Percentiles rank a stretch among this genome's conserved stretches.
phyloP scores from a whole-genome alignment of 2,113 vertebrate genomes.

The Uria aalge region DNA sequence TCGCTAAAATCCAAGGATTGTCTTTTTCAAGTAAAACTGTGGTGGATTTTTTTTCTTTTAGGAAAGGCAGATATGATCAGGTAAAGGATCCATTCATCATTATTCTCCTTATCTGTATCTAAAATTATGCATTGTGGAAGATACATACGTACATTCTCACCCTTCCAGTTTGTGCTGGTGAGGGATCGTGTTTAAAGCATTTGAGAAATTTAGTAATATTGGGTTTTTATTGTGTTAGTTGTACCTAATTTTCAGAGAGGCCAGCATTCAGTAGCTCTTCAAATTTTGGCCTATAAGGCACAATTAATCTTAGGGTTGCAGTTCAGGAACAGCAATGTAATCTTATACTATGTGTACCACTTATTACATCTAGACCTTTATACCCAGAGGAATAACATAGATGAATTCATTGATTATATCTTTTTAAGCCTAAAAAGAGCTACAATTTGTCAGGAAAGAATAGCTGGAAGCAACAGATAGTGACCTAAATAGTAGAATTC shows the following conservation, averaged over 20 bases:
- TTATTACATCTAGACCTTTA: constrained; percentile 49
- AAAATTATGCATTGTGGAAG: background rate
- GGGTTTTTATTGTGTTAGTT: background rate
- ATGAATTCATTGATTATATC: constrained; percentile 65
- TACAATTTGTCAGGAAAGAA: constrained; percentile 45
- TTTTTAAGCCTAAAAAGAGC: constrained; percentile 50
- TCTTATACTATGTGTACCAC: background rate
- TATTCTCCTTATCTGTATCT: background rate
- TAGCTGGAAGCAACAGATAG: constrained; percentile 60
- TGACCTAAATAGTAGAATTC: constrained; percentile 66
- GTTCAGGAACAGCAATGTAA: constrained; percentile 18
- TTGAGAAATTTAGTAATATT: background rate
- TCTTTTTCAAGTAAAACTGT: background rate
- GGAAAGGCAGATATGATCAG: background rate
- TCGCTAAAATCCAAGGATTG: background rate
- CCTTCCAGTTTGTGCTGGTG: background rate
- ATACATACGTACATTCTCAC: background rate
- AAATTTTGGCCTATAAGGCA: constrained; percentile 19
- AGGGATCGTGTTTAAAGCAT: background rate
- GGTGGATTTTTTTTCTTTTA: background rate
- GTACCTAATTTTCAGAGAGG: background rate
- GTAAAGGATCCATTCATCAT: background rate
- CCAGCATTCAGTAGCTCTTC: background rate
- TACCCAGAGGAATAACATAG: constrained; percentile 45
- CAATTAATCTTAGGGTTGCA: constrained; percentile 18